Conservation (phyloP, 2,113 vertebrate genomes). For the Pantherophis guttatus region DNA sequence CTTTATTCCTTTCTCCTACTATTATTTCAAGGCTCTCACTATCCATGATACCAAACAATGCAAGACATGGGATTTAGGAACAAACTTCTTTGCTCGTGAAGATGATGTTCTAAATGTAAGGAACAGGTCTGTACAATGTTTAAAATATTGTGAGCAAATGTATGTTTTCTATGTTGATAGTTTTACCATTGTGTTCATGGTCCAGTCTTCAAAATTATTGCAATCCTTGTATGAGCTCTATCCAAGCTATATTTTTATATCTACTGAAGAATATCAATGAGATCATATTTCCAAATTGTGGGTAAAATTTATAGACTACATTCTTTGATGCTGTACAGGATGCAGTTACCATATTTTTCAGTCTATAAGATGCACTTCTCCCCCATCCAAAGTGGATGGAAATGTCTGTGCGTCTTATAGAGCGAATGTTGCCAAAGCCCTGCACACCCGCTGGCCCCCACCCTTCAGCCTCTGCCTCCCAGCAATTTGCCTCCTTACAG, state of each 20-base stretch:
- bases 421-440: too few species aligned
- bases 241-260: not conserved
- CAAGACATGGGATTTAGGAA: slow-evolving; percentile 86
- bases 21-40: slow-evolving; percentile 79
- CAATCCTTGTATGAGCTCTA: not conserved
- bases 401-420: too few species aligned
- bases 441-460: too few species aligned
- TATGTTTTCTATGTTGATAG: not conserved
- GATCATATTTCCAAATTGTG: not conserved
- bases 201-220: not conserved
- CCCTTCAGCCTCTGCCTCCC: too few species aligned
- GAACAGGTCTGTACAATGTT: slow-evolving; percentile 77
- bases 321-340: not conserved
- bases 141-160: not conserved
- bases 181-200: not conserved
- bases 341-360: too few species aligned
- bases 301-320: not conserved
- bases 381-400: too few species aligned
- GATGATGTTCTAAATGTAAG: slow-evolving; percentile 83
- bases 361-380: too few species aligned
- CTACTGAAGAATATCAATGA: not conserved
- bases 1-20: slow-evolving; percentile 16
- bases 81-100: slow-evolving; percentile 92
- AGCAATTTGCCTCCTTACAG: too few species aligned
- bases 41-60: slow-evolving; percentile 89